Base-by-base conservation (phyloP, 2,797 vertebrate genomes). In the Vultur gryphus region DNA sequence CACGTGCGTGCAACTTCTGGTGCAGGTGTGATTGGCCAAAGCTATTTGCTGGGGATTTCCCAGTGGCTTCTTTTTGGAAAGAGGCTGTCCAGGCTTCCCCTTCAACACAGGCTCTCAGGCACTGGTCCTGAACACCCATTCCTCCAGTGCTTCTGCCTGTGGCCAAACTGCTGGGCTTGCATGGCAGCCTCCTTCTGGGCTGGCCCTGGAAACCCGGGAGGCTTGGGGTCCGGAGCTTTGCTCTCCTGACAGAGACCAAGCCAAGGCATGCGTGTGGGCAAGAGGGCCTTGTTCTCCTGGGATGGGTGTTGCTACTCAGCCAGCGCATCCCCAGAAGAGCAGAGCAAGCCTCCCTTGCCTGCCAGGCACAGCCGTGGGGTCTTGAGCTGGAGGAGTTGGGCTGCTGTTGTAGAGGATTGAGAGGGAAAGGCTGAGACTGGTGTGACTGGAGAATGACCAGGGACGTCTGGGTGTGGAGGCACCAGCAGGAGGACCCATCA, bases 271-370 rank as follows among this genome's bases (percentile, higher is more conserved):
- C 0, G 2, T 24, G n/a, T 58, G 1, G 1, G 41, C 31, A 59
- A 59, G 24, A 54, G 28, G 29, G 9, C 11, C 44, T 58, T 2
- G 0, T 52, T 64, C 28, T 4, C 37, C 16, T 43, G 37, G 28
- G 3, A 2, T 46, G 16, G 13, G 24, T 46, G 6, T 51, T 67
- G 5, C 11, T 21, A 61, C 5, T 6, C 43, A 80, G 13, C 17
- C 11, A 46, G 6, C 0, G 7, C 0, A 0, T 29, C 15, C 6
- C 20, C 13, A 54, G 51, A 33, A 57, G 6, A 21, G 4, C 23
- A 76, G 4, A 76, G 11, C 10, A 61, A 66, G 10, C 11, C 5
- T 21, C 7, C 3, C 17, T 11, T 69, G 29, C 13, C 33, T 65
- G 33, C 33, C 20, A 10, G 7, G 28, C 11, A 65, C 11, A 64